These are phyloP conservation scores for Cordilura impudica DNA, from an alignment of 2,888 invertebrate genomes.

Conservation along the genomic window DNA sequence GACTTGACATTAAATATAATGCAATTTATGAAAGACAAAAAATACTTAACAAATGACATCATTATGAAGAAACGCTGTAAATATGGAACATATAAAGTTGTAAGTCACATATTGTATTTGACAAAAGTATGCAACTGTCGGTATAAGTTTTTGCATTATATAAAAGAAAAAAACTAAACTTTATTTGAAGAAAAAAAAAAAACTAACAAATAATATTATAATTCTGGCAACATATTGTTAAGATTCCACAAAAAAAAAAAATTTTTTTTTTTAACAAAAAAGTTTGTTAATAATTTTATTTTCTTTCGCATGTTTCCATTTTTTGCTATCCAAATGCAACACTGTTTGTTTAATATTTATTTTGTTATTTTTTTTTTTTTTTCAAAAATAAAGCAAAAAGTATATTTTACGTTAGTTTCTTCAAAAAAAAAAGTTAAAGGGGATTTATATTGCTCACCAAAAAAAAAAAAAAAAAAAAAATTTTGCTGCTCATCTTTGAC, in stretches of 20 bases:
- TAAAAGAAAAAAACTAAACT: slow-evolving; percentile 13
- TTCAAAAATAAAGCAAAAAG: not conserved
- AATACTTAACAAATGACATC: slow-evolving; percentile 14
- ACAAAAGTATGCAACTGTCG: not conserved
- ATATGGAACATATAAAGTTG: not conserved
- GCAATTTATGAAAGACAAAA: not conserved
- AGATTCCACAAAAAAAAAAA: not conserved
- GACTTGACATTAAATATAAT: not conserved
- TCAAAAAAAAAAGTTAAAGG: too few relatives aligned
- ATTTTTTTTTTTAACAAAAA: not conserved
- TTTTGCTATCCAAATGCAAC: not conserved
- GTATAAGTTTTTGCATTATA: not conserved
- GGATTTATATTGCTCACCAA: too few relatives aligned
- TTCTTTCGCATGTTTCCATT: not conserved
- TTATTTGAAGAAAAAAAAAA: not conserved
- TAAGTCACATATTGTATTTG: slow-evolving; percentile 3
- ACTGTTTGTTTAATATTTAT: too few relatives aligned
- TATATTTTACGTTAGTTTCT: not conserved
- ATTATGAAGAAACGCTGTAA: not conserved
- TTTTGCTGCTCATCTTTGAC: too few relatives aligned
- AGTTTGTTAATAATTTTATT: slow-evolving; percentile 32
- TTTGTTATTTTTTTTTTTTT: not conserved
- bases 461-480: too few relatives aligned
- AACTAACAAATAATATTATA: too few relatives aligned
- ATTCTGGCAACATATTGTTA: slow-evolving; percentile 42